Percentiles rank a stretch among this genome's conserved stretches.
These are phyloP conservation scores for Heliconius sara DNA, from an alignment of 2,888 invertebrate species.

Conservation along the genomic window DNA sequence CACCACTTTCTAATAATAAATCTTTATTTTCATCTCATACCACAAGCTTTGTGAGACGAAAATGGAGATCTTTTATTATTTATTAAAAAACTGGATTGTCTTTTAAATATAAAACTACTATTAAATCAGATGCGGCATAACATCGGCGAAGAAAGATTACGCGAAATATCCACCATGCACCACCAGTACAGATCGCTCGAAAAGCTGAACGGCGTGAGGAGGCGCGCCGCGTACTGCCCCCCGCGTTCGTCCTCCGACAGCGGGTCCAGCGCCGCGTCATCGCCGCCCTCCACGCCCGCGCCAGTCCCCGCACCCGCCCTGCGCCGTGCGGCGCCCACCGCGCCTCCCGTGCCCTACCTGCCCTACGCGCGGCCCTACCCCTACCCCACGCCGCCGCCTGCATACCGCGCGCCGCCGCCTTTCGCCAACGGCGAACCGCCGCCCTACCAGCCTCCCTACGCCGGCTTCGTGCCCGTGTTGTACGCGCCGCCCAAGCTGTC, in stretches of 20 bases:
- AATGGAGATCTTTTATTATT: too few species aligned
- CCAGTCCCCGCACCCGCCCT: conserved; percentile 55
- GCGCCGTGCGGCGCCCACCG: conserved; percentile 72
- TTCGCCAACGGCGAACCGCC: conserved; percentile 79
- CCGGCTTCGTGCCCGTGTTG: conserved; percentile 79
- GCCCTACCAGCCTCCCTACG: conserved; percentile 74
- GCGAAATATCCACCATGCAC: conserved; percentile 83
- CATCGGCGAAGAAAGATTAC: conserved; percentile 86
- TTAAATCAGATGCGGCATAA: conserved; percentile 83
- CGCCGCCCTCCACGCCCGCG: conserved; percentile 75
- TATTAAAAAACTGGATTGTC: too few species aligned
- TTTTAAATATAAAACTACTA: neutral
- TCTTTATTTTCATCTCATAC: too few species aligned
- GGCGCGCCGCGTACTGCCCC: conserved; percentile 68
- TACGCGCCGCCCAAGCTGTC: conserved; percentile 87
- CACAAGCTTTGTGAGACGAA: too few species aligned
- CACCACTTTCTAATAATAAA: too few species aligned
- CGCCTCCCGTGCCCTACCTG: conserved; percentile 64
- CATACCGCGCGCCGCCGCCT: conserved; percentile 74
- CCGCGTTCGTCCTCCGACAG: conserved; percentile 73
- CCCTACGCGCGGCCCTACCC: conserved; percentile 73
- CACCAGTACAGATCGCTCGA: conserved; percentile 84
- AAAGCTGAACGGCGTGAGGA: conserved; percentile 83
- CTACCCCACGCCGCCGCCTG: conserved; percentile 73
- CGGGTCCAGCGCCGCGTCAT: conserved; percentile 75